Base-by-base conservation (phyloP, 2,888 invertebrate genomes). In the Xestia ashworthii region DNA sequence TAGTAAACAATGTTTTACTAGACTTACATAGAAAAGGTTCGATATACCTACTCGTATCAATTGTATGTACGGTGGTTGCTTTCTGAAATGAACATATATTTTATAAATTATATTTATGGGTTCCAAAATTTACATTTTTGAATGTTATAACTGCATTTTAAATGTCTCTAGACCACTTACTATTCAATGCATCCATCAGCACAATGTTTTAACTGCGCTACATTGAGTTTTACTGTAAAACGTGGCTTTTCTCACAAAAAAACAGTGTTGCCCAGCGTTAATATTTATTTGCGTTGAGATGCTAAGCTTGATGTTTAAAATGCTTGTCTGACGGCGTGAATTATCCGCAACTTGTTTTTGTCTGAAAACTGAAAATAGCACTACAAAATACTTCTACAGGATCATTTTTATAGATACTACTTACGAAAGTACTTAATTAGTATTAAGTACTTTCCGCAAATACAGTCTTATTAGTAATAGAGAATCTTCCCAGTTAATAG, bases 11-110 rank as follows among this genome's bases (percentile, higher is more conserved):
- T 60, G 62, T 82, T 78, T 71, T 55, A n/a, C 19, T 3, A 69
- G 71, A 71, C 48, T 69, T 67, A 32, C 16, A 81, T 55, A 72
- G 19, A 71, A 75, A 69, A 74, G 60, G 58, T 76, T 71, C 69
- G 62, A 76, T 41, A 50, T 50, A n/a, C n/a, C n/a, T n/a, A n/a
- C n/a, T n/a, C n/a, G n/a, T n/a, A 58, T 65, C 12, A 53, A 25
- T 72, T 70, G 67, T 25, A 58, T 58, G 6, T 25, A 12, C 5
- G 12, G 5, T 12, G 25, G 12, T 62, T 46, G 58, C 53, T 73
- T 78, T 66, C n/a, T 32, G 25, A 64, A 48, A 65, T 76, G 25
- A 32, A 64, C n/a, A 64, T 44, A 44, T 44, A 50, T 32, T 32
- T 32, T 32, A 32, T 3, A 32, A 1, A 1, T 3, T 32, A 2